Percentiles rank a stretch among this genome's conserved stretches.
Evolutionary conservation across 2,113 vertebrate genomes (phyloP).

Genomic region (Cepphus grylle): DNA sequence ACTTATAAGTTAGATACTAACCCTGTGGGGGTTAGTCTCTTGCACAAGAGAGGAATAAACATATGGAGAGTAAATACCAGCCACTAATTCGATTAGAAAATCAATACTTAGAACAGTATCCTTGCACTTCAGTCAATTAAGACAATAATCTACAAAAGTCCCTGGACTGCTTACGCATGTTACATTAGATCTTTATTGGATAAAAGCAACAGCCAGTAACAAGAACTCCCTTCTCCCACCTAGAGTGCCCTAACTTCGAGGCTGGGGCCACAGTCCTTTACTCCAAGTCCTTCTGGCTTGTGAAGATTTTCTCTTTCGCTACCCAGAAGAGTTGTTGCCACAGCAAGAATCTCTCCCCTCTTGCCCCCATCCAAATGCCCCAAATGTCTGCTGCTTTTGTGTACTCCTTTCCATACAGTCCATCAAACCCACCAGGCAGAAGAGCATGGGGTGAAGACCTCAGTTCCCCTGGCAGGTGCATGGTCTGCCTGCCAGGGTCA

Average conservation of each 20-base stretch:
- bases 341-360: not conserved
- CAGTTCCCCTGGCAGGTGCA: not conserved
- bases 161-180: not conserved
- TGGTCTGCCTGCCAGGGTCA: not conserved
- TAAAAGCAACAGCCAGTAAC: not conserved
- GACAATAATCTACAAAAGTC: conserved; percentile 1
- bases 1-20: not conserved
- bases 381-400: not conserved
- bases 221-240: not conserved
- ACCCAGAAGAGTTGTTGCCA: accelerated
- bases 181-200: not conserved
- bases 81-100: conserved; percentile 44
- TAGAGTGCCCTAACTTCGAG: not conserved
- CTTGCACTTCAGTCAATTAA: conserved; percentile 38
- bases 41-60: not conserved
- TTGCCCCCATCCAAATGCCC: accelerated
- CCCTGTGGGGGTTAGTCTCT: not conserved
- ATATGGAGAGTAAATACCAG: conserved; percentile 1
- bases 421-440: not conserved
- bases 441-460: not conserved
- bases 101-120: conserved; percentile 22
- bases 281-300: not conserved
- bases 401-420: not conserved
- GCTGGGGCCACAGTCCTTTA: not conserved
- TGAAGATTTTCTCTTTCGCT: not conserved